Base-by-base conservation (phyloP, 2,113 vertebrate genomes). In the Xyrauchen texanus region DNA sequence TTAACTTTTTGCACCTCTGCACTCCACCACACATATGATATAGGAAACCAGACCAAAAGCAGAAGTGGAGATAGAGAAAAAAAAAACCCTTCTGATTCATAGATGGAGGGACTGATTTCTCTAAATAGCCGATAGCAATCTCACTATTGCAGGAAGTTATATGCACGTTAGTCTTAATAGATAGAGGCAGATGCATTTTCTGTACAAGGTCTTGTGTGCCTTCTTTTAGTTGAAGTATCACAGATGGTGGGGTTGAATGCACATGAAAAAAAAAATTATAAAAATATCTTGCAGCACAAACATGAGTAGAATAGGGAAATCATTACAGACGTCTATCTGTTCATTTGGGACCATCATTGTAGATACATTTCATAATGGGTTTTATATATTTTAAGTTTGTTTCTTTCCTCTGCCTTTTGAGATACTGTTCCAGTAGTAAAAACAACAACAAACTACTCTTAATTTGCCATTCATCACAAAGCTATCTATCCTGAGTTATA, bases 11-110 rank as follows among this genome's bases (percentile, higher is more conserved):
- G 63, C 86, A 88, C 90, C 87, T 80, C 76, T 82, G 68, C 64
- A 65, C 79, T 77, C 76, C 68, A 85, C 87, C 84, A 62, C 86
- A 76, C 49, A 49, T 92, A 88, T 87, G 79, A 87, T 68, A 89
- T 86, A 81, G 78, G 85, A 87, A 88, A 87, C 84, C 58, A 53
- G 78, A 87, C 80, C 72, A 86, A 69, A 85, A 87, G 83, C 76
- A 63, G 76, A 73, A 76, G 83, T 75, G 81, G 55, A 66, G 49
- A 4, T 0, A 8, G 21, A 34, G 21, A 34, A 34, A 34, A 34
- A 78, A 82, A 73, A 77, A 81, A 45, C 64, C 21, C 55, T 68
- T 85, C 80, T 88, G 84, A 89, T 86, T 90, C 83, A 86, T 86
- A 34, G 21, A 34, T 34, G 55, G 51, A 21, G 13, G 42, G 42